Evolutionary conservation across 2,113 vertebrate genomes (phyloP).

Genomic region (Ceratotherium simum): DNA sequence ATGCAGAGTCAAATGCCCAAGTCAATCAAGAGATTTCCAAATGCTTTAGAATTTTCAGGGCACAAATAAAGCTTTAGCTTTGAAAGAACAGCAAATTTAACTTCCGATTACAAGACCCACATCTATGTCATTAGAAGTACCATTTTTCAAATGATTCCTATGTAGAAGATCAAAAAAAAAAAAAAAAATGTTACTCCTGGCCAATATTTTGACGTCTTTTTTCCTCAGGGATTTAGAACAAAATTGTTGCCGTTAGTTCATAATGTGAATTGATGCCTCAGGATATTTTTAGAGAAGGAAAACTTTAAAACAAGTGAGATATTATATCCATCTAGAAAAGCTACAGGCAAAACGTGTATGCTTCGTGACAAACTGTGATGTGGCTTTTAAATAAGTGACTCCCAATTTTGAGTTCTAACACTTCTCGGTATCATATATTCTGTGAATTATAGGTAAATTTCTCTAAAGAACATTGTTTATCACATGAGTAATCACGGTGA

Average conservation of each 20-base stretch:
- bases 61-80: slow-evolving; percentile 55
- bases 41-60: slow-evolving; percentile 66
- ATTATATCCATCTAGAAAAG: slow-evolving; percentile 5
- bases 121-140: slow-evolving; percentile 37
- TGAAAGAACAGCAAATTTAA: slow-evolving; percentile 54
- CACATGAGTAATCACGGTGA: background rate
- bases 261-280: slow-evolving; percentile 44
- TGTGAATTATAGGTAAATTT: background rate
- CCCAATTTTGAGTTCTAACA: background rate
- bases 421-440: background rate
- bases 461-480: background rate
- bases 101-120: background rate
- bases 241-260: slow-evolving; percentile 54
- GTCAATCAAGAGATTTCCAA: slow-evolving; percentile 64
- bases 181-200: slow-evolving; percentile 10
- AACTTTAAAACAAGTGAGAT: slow-evolving; percentile 55
- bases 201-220: slow-evolving; percentile 59
- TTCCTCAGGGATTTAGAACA: slow-evolving; percentile 43
- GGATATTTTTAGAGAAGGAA: slow-evolving; percentile 60
- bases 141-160: slow-evolving; percentile 37
- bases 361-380: slow-evolving; percentile 31
- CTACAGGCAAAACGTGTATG: background rate
- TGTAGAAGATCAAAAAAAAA: slow-evolving; percentile 46
- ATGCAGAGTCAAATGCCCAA: slow-evolving; percentile 69
- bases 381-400: slow-evolving; percentile 50